Evolutionary conservation across 2,797 vertebrate species (phyloP), one percentile per base, ranked within the genome.

Genomic region (Mionectes olivaceus): DNA sequence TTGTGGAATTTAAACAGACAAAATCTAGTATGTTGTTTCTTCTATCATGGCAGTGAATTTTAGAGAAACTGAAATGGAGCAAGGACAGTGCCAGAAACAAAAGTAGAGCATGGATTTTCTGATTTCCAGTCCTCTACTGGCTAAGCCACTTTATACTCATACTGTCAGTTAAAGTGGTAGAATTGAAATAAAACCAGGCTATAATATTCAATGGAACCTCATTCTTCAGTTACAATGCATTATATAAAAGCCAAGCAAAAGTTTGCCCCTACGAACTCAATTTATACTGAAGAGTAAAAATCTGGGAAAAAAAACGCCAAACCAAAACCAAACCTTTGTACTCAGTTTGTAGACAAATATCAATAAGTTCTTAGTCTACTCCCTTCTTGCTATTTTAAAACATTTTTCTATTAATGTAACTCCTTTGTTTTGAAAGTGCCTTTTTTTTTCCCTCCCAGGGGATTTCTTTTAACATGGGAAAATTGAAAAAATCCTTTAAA

Each of bases 391-490:
- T 0, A 18, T 55, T 85, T 87, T 0, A 32, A 74, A 85, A 47
- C 61, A 44, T 67, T 93, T 92, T 83, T 56, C 63, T 87, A 55
- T 85, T 87, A 91, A 93, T 95, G 57, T 60, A 83, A 76, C 9
- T 60, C 87, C 21, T 82, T 84, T 92, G 24, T 75, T 85, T 76
- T 88, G 15, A 59, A 74, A 85, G 28, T 39, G 32, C 4, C 10
- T 37, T 65, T 80, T 70, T 47, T 83, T 81, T 47, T 4, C 3
- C 46, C 11, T 94, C 79, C 71, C 83, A 59, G 61, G 88, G 88
- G 70, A 65, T 83, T 84, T 25, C 13, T 44, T 88, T 57, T 81
- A 89, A 74, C 43, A 30, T 93, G 95, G 80, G 83, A 96, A 96
- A 86, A 83, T 4, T 44, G 10, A n/a, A 89, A 83, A 68, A 86